Base-by-base conservation (phyloP, 2,113 vertebrate genomes). In the Channa argus region DNA sequence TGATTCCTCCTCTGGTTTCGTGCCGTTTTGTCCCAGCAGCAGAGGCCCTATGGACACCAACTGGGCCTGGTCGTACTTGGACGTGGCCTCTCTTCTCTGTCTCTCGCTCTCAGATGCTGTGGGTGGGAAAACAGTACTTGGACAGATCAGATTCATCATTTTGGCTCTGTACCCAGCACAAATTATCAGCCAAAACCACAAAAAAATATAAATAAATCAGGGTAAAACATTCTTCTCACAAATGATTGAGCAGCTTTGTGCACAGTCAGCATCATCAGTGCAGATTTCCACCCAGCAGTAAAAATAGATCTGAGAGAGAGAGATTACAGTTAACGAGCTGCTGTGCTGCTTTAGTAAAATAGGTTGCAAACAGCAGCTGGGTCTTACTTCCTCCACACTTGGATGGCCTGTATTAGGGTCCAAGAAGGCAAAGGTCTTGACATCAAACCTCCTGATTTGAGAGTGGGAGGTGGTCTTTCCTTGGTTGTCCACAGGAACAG, bases 271-370 rank as follows among this genome's bases (percentile, higher is more conserved):
- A 0, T 84, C 74, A 6, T 77, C n/a, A 0, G 77, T 80, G 80
- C 91, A 93, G 69, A 94, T 85, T 69, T 93, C 90, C 82, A 94
- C 93, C 93, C 92, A 94, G 49, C 92, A 93, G 80, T 86, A 93
- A 76, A 93, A 93, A 70, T 86, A 93, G 24, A 93, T 85, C 93
- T 94, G 41, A 60, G 7, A 0, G 24, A 77, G 3, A 69, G 36
- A 63, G 53, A 1, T 11, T n/a, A 64, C 5, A 33, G 10, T 13
- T 14, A 45, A 45, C 4, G 6, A 64, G 14, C 3, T 14, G 38
- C 50, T 41, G 39, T 41, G 39, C 24, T 37, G 12, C 4, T 12
- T 11, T 3, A 10, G 0, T 49, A 1, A 47, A 33, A 65, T 14
- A 15, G 24, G 15, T 41, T 13, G 24, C 54, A 3, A 43, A 2